A percentile compares a stretch with the other conserved stretches of the same genome.
phyloP scores from a whole-genome alignment of 2,888 invertebrate genomes.

The Chironomus riparius region DNA sequence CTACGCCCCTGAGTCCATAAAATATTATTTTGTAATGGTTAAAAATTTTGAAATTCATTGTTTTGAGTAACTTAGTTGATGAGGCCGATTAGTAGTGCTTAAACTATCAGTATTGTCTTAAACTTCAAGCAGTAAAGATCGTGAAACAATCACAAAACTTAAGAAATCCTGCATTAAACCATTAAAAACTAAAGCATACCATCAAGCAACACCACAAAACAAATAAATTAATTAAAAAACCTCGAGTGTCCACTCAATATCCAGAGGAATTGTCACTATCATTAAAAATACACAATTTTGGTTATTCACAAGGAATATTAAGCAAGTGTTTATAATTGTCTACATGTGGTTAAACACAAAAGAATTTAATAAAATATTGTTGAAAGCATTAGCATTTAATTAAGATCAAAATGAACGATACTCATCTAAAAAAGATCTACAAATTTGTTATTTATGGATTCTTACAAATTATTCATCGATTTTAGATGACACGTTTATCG shows the following conservation, averaged over 20 bases:
- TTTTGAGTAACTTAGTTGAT: too few relatives aligned
- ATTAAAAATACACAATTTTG: background rate
- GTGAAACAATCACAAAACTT: too few relatives aligned
- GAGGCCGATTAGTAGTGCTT: too few relatives aligned
- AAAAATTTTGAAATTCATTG: too few relatives aligned
- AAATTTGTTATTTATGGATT: background rate
- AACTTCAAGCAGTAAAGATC: too few relatives aligned
- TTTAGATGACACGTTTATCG: background rate
- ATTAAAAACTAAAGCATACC: background rate
- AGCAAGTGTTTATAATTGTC: constrained; percentile 23
- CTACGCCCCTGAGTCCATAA: too few relatives aligned
- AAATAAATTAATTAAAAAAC: background rate
- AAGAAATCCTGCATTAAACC: background rate
- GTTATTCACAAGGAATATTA: background rate
- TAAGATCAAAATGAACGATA: background rate
- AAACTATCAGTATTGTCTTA: too few relatives aligned
- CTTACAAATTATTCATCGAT: constrained; percentile 20
- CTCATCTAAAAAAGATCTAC: background rate
- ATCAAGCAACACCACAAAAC: background rate
- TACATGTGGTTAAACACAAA: constrained; percentile 5
- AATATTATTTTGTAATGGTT: too few relatives aligned
- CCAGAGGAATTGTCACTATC: background rate
- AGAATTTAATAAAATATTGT: background rate
- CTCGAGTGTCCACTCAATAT: background rate
- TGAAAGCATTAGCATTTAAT: constrained; percentile 10